These are phyloP conservation scores for Baryphthengus martii DNA, from an alignment of 2,113 vertebrate species.

Conservation along the genomic window DNA sequence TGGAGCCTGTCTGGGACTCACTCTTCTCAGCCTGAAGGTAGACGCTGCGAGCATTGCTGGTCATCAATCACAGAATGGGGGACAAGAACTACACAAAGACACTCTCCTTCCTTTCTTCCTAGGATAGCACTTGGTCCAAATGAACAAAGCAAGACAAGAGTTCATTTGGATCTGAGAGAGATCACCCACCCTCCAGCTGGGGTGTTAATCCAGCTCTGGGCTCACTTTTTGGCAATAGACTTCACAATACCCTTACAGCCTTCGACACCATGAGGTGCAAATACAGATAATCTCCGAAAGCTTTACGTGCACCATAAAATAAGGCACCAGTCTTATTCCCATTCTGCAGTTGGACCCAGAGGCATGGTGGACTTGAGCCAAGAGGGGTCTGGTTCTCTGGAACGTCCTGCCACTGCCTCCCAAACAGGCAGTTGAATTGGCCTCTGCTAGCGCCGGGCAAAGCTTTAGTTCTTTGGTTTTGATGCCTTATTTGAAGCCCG, in stretches of 20 bases:
- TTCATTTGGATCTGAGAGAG: neutral
- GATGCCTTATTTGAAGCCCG: neutral
- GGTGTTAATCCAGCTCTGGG: neutral
- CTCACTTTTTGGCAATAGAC: neutral
- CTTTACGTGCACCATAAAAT: neutral
- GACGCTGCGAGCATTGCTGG: neutral
- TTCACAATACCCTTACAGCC: neutral
- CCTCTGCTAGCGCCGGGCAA: neutral
- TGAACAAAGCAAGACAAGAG: neutral
- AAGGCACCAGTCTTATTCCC: neutral
- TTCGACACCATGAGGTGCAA: neutral
- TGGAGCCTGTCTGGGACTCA: neutral
- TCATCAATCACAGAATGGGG: neutral
- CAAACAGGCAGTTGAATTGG: neutral
- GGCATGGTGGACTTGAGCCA: neutral
- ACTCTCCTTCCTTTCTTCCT: neutral
- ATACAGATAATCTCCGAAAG: conserved; percentile 29
- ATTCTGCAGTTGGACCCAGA: neutral
- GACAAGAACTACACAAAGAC: neutral
- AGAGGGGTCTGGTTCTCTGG: neutral
- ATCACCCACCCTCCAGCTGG: neutral
- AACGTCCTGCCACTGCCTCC: neutral
- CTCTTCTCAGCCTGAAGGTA: neutral
- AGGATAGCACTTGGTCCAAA: neutral
- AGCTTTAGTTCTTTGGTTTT: neutral